Evolutionary conservation across 2,888 invertebrate genomes (phyloP), one percentile per base, ranked within the genome.

Genomic region (Parapristionchus giblindavisi): DNA sequence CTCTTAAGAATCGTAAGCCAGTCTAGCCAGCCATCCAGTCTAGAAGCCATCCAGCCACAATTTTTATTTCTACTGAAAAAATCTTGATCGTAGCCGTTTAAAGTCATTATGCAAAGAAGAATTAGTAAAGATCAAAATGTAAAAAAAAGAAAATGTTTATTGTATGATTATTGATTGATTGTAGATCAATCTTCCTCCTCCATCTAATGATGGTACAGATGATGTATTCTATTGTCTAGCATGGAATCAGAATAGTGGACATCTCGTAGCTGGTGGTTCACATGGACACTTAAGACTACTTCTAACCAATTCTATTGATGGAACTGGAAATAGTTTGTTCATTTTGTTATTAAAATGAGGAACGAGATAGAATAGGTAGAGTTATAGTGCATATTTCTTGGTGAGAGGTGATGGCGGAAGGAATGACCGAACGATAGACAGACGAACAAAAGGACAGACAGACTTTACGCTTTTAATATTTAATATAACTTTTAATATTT

Each of bases 191-290:
- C 24, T 73, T 11, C 70, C 70, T 1, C 66, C 48, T 1, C 34
- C 48, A 11, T 14, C 21, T 8, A 34, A 48, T 21, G 5, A 3
- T n/a, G 40, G 27, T 1, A 40, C 54, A 21, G 71, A 56, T 1
- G 58, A 54, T 32, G 71, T 54, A 5, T 48, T 73, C 73, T 43
- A 60, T 27, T 73, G 73, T 21, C 48, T 73, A 17, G 32, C 60
- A n/a, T 73, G 73, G 73, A 73, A 73, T 48, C 56, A 73, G 73
- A 73, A 73, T 36, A 24, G 48, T 2, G 73, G 61, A n/a, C 58
- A 27, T 1, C 61, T 73, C 3, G 73, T 38, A 0, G 73, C 73
- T 8, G 73, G 73, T 11, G 73, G 73, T 3, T n/a, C 60, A 5
- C 14, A 38, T 5, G 73, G 73, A 5, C 73, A 73, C 24, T 34